Conservation (phyloP, 2,888 invertebrate genomes). For the Polietes domitor region DNA sequence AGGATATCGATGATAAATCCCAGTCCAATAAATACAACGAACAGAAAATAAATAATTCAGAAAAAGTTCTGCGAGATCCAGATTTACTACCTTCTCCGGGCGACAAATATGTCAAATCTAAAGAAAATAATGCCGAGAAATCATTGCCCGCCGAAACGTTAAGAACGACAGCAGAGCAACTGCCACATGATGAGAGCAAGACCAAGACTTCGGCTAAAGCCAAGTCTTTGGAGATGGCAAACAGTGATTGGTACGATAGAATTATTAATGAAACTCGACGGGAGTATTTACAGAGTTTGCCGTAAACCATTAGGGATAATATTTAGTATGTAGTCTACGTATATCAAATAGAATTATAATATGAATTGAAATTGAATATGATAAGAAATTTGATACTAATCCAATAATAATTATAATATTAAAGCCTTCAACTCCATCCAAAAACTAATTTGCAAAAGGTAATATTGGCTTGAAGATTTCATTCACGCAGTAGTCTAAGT, state of each 20-base stretch:
- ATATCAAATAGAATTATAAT: too few relatives aligned
- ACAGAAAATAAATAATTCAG: conserved; percentile 32
- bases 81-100: background rate
- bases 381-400: too few relatives aligned
- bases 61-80: background rate
- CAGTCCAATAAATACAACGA: conserved; percentile 30
- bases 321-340: too few relatives aligned
- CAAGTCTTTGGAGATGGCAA: conserved; percentile 40
- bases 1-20: background rate
- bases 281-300: conserved; percentile 72
- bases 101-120: conserved; percentile 68
- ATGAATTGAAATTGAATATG: too few relatives aligned
- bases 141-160: conserved; percentile 41
- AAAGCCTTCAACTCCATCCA: too few relatives aligned
- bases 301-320: too few relatives aligned
- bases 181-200: background rate
- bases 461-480: too few relatives aligned
- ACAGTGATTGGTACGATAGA: conserved; percentile 72
- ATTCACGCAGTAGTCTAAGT: too few relatives aligned
- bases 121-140: conserved; percentile 72
- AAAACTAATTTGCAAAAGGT: too few relatives aligned
- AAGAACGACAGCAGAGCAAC: background rate
- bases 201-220: background rate
- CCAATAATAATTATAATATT: too few relatives aligned
- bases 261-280: conserved; percentile 74